Base-by-base conservation (phyloP, 2,888 invertebrate species). In the Pimpla rufipes region DNA sequence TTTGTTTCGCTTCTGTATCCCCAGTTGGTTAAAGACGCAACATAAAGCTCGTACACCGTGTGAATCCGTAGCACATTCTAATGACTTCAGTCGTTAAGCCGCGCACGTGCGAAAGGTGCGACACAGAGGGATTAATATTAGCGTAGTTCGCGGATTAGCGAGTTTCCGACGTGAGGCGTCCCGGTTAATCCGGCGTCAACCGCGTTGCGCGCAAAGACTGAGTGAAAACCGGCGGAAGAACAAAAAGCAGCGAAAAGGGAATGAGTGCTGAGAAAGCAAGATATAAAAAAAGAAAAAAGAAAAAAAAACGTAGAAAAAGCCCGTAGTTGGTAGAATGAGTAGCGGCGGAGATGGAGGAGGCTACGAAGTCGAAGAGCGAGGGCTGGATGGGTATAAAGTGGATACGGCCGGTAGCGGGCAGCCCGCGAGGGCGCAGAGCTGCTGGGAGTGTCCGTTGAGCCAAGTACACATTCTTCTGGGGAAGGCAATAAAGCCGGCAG, bases 381-480 rank as follows among this genome's bases (percentile, higher is more conserved):
- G 23, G 23, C 37, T 66, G 76, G 47, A 50, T 37, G 76, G 37
- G 50, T 50, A 71, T 71, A 81, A 71, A 73, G 74, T 62, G 50
- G 62, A 74, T 74, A 13, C n/a, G n/a, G 29, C 59, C 47, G 13
- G 74, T 45, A 66, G 66, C 64, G 47, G 70, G 55, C 29, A 81
- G 42, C 5, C 29, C 64, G 18, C 4, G 52, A 57, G 57, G 45
- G 50, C 23, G 37, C 13, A 66, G 45, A 37, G 45, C 47, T 8
- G 18, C 45, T 18, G 45, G 52, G 76, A 50, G 62, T 62, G 74
- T 74, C 74, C 59, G 59, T 73, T 23, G 73, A 81, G 67, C 71
- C 71, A 64, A 81, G 66, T 81, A 81, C 70, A 81, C 77, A 73
- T 67, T 81, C 76, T 77, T 81, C 57, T 35, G 66, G 29, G 55